phyloP scores from a whole-genome alignment of 2,888 invertebrate genomes.

The Eretmocerus hayati region DNA sequence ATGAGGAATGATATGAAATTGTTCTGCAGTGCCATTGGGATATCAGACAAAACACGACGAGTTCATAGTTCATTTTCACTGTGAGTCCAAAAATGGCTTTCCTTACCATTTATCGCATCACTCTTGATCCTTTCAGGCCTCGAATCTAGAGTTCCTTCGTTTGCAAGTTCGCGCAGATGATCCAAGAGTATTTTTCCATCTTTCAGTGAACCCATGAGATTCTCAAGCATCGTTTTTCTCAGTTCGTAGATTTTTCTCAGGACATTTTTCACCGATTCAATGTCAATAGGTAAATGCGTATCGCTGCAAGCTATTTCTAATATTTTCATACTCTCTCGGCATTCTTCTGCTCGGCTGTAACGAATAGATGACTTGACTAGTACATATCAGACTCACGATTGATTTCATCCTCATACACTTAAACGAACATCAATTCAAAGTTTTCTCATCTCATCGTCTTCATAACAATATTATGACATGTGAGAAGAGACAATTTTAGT shows the following conservation, averaged over 20 bases:
- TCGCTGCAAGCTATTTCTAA: constrained; percentile 65
- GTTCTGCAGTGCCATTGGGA: too few relatives aligned
- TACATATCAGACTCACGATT: too few relatives aligned
- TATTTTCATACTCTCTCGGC: constrained; percentile 60
- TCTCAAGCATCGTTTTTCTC: constrained; percentile 64
- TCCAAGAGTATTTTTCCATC: constrained; percentile 71
- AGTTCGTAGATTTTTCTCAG: constrained; percentile 66
- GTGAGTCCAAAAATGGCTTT: not conserved
- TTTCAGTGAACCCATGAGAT: constrained; percentile 72
- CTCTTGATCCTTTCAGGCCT: constrained; percentile 57
- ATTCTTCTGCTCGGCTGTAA: constrained; percentile 58
- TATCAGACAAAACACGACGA: too few relatives aligned
- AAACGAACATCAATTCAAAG: too few relatives aligned
- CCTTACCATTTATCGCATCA: constrained; percentile 47
- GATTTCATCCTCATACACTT: too few relatives aligned
- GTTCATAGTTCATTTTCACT: too few relatives aligned
- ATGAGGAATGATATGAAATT: too few relatives aligned
- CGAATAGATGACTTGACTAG: too few relatives aligned
- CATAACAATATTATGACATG: too few relatives aligned
- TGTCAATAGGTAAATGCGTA: constrained; percentile 62
- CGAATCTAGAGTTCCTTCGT: constrained; percentile 69
- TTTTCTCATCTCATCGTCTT: too few relatives aligned
- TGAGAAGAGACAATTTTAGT: too few relatives aligned
- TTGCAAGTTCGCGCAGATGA: constrained; percentile 65
- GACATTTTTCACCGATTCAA: constrained; percentile 63